Evolutionary conservation across 1,140 invertebrate genomes (phyloP), one percentile per base, ranked within the genome.

Genomic region (Caenorhabditis latens): DNA sequence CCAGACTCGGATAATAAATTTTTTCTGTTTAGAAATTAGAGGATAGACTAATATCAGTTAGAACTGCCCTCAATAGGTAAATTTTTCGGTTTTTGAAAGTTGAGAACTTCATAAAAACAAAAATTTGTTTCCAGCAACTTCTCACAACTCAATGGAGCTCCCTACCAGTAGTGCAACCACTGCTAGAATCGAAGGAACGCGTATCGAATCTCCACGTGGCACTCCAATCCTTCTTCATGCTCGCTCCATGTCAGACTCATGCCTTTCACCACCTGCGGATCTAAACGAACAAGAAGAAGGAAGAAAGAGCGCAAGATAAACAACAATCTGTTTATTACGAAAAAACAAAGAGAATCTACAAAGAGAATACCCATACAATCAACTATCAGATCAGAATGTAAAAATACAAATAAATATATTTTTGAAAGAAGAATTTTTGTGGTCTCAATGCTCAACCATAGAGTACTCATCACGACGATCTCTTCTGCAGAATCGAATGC

Each of bases 401-500:
- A 19, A 32, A 71, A 43, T 46, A 7, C 42, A 46, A 46, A 71
- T 43, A 71, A 5, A 71, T 16, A 46, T 43, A 71, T 19, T 32
- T 32, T 63, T 71, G 24, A 43, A 32, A 16, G 42, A 16, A 43
- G 13, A 61, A 61, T 61, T 4, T 43, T 43, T 43, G 0, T 65
- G 7, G 21, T 13, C 40, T 71, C 16, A 79, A 24, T 79, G 46
- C 0, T 79, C 46, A 48, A 79, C 71, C 71, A 79, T 50, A 8
- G 71, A 79, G n/a, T 79, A 79, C n/a, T 79, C 71, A 11, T 79
- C 71, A 50, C 71, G 71, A 79, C 71, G 71, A 79, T 79, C 46
- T 24, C n/a, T 16, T 3, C 71, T 46, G 24, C 21, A 79, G 21
- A 79, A 50, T 53, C 71, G 19, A n/a, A 79, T 79, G 46, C 46